These are phyloP conservation scores for Suillia variegata DNA, from an alignment of 2,888 invertebrate species.

Conservation along the genomic window DNA sequence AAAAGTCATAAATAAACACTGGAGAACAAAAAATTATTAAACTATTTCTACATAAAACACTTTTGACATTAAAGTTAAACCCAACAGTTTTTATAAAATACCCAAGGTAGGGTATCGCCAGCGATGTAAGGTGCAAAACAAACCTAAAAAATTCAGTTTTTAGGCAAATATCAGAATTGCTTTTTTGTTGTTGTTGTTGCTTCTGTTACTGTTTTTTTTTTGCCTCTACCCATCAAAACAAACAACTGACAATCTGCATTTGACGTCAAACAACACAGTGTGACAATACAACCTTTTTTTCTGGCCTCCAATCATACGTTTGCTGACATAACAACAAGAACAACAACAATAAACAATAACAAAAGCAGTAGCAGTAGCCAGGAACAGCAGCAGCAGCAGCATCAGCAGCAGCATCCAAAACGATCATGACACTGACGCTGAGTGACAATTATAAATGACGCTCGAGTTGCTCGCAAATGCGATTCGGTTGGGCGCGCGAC, in stretches of 20 bases:
- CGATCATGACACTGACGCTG: background rate
- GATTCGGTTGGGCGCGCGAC: background rate
- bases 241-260: background rate
- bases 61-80: too few species aligned
- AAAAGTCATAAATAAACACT: too few species aligned
- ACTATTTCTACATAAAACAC: too few species aligned
- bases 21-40: too few species aligned
- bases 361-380: too few species aligned
- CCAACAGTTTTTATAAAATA: too few species aligned
- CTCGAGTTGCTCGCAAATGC: background rate
- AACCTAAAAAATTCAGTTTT: conserved; percentile 1
- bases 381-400: background rate
- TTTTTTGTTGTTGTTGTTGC: too few species aligned
- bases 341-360: background rate
- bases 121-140: background rate
- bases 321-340: background rate
- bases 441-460: conserved; percentile 5
- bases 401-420: background rate
- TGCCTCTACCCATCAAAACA: background rate
- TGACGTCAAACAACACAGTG: background rate
- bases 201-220: too few species aligned
- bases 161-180: background rate
- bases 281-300: background rate
- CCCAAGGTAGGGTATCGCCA: background rate
- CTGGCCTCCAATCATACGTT: background rate